phyloP scores from a whole-genome alignment of 2,113 vertebrate genomes.

The Anhinga anhinga region DNA sequence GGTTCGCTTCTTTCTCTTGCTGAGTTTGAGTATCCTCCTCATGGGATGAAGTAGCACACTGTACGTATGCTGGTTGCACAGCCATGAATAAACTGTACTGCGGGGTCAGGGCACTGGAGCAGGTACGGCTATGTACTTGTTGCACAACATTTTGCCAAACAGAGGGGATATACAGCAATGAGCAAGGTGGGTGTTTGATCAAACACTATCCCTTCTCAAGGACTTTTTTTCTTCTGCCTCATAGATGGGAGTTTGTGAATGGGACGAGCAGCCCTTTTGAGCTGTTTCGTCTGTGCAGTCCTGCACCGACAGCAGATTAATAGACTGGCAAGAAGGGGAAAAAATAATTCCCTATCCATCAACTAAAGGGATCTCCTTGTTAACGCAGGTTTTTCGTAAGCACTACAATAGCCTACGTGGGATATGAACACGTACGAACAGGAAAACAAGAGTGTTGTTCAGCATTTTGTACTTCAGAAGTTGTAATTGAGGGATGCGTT shows the following conservation, averaged over 20 bases:
- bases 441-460: not conserved
- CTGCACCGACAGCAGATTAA: not conserved
- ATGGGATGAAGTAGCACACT: not conserved
- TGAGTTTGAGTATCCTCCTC: not conserved
- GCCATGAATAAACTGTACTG: accelerated
- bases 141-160: accelerated
- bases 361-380: not conserved
- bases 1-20: not conserved
- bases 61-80: not conserved
- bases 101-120: accelerated
- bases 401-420: not conserved
- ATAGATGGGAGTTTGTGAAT: not conserved
- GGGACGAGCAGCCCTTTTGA: not conserved
- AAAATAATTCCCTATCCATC: not conserved
- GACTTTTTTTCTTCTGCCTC: not conserved
- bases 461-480: not conserved
- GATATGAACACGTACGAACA: not conserved
- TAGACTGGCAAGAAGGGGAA: not conserved
- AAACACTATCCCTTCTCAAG: not conserved
- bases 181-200: not conserved
- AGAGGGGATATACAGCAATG: not conserved
- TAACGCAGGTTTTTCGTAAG: not conserved
- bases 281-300: too few species aligned
- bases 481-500: not conserved
- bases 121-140: not conserved